phyloP scores from a whole-genome alignment of 1,140 invertebrate genomes.

The Bombus sylvicola region DNA sequence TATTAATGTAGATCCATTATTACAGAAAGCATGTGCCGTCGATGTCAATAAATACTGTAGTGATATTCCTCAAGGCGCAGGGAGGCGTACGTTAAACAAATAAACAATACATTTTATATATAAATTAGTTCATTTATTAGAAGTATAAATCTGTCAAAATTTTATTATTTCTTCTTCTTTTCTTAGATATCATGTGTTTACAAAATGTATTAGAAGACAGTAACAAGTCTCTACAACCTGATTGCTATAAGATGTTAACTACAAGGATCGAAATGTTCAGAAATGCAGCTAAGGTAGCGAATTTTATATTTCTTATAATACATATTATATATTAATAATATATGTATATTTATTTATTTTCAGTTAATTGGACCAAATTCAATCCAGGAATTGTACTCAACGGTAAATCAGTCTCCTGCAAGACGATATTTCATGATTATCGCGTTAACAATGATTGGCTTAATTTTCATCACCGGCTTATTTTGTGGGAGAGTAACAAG shows the following conservation, averaged over 20 bases:
- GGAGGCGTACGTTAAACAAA: conserved; percentile 87
- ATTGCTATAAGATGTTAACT: conserved; percentile 90
- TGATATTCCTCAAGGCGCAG: conserved; percentile 92
- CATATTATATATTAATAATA: conserved; percentile 56
- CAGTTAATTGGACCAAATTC: conserved; percentile 85
- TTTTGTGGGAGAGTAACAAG: conserved; percentile 91
- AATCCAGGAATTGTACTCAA: conserved; percentile 87
- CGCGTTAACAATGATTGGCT: conserved; percentile 87
- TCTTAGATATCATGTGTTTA: conserved; percentile 92
- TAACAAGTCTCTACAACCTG: conserved; percentile 87
- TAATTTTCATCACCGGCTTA: conserved; percentile 91
- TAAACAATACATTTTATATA: conserved; percentile 13
- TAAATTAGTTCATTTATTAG: background rate
- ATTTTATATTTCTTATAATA: conserved; percentile 33
- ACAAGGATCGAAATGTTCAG: conserved; percentile 94
- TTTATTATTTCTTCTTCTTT: conserved; percentile 60
- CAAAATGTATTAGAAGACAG: conserved; percentile 87
- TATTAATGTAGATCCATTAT: conserved; percentile 91
- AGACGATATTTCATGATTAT: conserved; percentile 91
- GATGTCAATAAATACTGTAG: conserved; percentile 93
- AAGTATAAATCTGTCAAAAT: background rate
- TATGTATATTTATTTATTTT: conserved; percentile 20
- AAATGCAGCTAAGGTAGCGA: conserved; percentile 90
- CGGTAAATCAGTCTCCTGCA: conserved; percentile 88
- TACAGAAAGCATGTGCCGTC: conserved; percentile 90